Evolutionary conservation across 1,140 invertebrate species (phyloP), one percentile per base, ranked within the genome.

Genomic region (Dryas iulia): DNA sequence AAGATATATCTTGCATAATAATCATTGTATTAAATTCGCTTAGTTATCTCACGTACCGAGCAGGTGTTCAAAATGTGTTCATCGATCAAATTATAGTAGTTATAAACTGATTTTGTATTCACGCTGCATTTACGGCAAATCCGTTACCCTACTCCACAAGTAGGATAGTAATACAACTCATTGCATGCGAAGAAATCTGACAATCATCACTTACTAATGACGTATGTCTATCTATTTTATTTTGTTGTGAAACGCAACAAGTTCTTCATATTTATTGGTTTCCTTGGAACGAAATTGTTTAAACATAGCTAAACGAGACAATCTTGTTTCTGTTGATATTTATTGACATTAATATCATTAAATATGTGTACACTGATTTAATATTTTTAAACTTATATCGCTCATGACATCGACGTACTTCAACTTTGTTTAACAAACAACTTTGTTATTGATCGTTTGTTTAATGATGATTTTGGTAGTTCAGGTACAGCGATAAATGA

Each of bases 61-160:
- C 39, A 47, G 39, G 39, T 58, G 14, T 33, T 58, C 30, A 18
- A 58, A 25, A 57, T 57, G 57, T 60, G 35, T 60, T 60, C 23
- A 47, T 47, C 39, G 39, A 47, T 21, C 39, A 47, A 47, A 14
- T 47, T 47, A 47, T 47, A 18, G 39, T 21, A 47, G 7, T 47
- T 47, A 21, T 21, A 47, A 47, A 47, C 39, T 57, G 59, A 68
- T 76, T 59, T 59, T 30, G 61, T 78, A 84, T 83, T 86, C 82
- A 71, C 52, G 52, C 59, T 78, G 76, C 75, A 73, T 26, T 52
- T 62, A 68, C 70, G 59, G 53, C 33, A 47, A 69, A 71, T 72
- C 77, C 78, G 80, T 84, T 84, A 83, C 72, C 78, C 77, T 76
- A 78, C 75, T 78, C 75, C 77, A 58, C 35, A 80, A 76, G 75